These are phyloP conservation scores for Wasmannia auropunctata DNA, from an alignment of 1,140 invertebrate species.

Conservation along the genomic window DNA sequence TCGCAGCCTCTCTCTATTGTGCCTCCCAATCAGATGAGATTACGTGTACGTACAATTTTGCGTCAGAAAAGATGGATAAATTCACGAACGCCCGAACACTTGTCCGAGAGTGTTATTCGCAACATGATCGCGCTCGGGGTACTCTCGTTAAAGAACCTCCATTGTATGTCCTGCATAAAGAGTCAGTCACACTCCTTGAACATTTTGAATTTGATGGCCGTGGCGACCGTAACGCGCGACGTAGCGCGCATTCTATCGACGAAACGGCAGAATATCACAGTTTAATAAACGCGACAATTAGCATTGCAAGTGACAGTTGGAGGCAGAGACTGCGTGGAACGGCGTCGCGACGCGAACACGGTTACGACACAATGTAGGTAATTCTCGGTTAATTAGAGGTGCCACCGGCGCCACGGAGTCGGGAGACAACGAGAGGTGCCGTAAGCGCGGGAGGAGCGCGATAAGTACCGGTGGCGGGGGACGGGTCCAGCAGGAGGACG, in stretches of 20 bases:
- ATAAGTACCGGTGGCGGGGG: too few species aligned
- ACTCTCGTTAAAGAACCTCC: background rate
- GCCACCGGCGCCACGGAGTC: background rate
- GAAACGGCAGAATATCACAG: constrained; percentile 18
- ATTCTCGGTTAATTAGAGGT: constrained; percentile 79
- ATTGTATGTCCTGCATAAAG: background rate
- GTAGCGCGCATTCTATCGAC: background rate
- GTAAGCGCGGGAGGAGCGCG: background rate
- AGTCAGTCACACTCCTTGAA: background rate
- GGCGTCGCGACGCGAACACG: constrained; percentile 45
- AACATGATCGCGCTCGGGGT: background rate
- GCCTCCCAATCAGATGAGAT: constrained; percentile 8
- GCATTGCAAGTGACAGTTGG: constrained; percentile 46
- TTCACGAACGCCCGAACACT: background rate
- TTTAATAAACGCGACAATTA: constrained; percentile 77
- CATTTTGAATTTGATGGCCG: background rate
- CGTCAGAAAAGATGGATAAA: background rate
- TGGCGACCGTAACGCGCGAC: background rate
- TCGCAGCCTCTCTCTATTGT: background rate
- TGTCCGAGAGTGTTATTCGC: background rate
- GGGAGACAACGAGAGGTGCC: background rate
- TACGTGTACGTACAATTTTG: constrained; percentile 7
- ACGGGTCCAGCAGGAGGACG: background rate
- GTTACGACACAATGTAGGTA: constrained; percentile 73
- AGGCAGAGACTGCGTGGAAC: constrained; percentile 38